phyloP scores from a whole-genome alignment of 2,113 vertebrate species.

The Puntigrus tetrazona region DNA sequence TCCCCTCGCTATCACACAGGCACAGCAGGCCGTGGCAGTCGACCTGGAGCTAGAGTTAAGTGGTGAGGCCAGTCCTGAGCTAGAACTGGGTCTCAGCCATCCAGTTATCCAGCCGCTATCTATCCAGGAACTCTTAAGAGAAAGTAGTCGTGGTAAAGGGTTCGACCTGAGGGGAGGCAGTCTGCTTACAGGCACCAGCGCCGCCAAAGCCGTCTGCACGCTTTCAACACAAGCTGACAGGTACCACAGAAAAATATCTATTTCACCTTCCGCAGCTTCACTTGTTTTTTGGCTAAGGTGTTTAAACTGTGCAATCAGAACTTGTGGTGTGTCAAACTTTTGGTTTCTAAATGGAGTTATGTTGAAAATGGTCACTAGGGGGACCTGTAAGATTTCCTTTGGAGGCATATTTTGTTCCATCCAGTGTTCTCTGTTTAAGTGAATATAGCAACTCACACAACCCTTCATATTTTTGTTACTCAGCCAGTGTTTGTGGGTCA shows the following conservation, averaged over 20 bases:
- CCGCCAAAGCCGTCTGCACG: slow-evolving; percentile 86
- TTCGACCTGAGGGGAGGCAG: slow-evolving; percentile 85
- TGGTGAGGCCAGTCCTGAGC: slow-evolving; percentile 69
- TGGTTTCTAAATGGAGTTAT: background rate
- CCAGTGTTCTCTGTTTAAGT: background rate
- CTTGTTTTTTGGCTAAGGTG: background rate
- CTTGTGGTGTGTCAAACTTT: background rate
- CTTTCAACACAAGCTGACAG: slow-evolving; percentile 94
- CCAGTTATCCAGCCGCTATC: slow-evolving; percentile 86
- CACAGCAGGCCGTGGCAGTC: slow-evolving; percentile 74
- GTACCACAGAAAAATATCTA: slow-evolving; percentile 59
- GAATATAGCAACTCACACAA: background rate
- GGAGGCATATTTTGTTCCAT: background rate
- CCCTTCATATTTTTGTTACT: no score
- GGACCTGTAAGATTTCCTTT: background rate
- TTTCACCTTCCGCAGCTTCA: background rate
- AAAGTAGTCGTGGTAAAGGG: slow-evolving; percentile 77
- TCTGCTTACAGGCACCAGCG: slow-evolving; percentile 82
- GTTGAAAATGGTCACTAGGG: slow-evolving; percentile 12
- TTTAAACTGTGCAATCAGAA: background rate
- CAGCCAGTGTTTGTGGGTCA: no score
- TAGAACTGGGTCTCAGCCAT: slow-evolving; percentile 77
- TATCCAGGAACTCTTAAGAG: slow-evolving; percentile 91
- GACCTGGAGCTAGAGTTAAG: slow-evolving; percentile 68
- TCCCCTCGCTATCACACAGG: slow-evolving; percentile 84